Conservation (phyloP, 2,113 vertebrate species). For the Oreotragus oreotragus region DNA sequence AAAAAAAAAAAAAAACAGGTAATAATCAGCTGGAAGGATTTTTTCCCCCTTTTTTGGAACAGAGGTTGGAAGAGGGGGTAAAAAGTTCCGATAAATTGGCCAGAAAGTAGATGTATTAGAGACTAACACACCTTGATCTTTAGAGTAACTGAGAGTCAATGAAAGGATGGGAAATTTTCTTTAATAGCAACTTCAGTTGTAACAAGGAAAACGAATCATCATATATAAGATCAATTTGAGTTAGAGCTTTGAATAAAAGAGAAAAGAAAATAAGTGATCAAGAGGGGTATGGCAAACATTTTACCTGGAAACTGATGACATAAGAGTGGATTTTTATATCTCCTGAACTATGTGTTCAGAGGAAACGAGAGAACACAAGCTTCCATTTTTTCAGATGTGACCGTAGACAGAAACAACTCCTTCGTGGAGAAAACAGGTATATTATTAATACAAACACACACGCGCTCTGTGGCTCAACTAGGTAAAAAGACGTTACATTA, state of each 20-base stretch:
- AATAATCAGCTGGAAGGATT: neutral
- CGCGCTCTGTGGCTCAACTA: neutral
- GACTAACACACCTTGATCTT: neutral
- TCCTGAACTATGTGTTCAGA: neutral
- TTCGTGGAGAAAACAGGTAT: neutral
- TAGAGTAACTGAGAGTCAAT: neutral
- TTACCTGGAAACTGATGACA: neutral
- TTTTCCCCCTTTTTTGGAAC: neutral
- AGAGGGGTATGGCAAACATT: neutral
- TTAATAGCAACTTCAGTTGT: neutral
- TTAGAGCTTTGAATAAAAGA: neutral
- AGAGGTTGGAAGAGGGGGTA: neutral
- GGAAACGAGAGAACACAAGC: neutral
- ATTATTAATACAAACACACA: neutral
- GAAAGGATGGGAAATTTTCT: neutral
- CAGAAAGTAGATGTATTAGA: neutral
- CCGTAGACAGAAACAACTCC: neutral
- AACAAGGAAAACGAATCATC: neutral
- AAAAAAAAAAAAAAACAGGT: neutral
- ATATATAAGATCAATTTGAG: neutral
- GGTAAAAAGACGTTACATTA: constrained; percentile 5
- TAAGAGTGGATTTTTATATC: neutral
- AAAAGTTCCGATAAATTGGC: neutral
- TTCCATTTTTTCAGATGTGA: neutral
- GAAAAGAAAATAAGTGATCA: neutral